Percentiles rank a stretch among this genome's conserved stretches.
Conservation (phyloP, 2,888 invertebrate species). For the Dasysyrphus tricinctus region DNA sequence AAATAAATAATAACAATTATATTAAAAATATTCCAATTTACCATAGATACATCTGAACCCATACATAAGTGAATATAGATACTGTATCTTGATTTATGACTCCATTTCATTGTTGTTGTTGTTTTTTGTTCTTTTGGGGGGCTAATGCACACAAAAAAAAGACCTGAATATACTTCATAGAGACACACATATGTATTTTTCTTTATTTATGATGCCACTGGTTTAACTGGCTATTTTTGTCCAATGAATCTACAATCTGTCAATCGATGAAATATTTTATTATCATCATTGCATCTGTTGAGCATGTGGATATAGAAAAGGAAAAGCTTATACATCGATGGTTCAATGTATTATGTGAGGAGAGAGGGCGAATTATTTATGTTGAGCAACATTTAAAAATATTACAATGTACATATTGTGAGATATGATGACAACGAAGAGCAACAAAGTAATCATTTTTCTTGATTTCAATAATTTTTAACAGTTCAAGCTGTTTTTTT, state of each 20-base stretch:
- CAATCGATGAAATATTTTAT: slow-evolving; percentile 53
- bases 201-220: slow-evolving; percentile 18
- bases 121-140: slow-evolving; percentile 13
- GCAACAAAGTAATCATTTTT: neutral
- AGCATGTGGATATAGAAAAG: slow-evolving; percentile 29
- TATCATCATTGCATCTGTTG: slow-evolving; percentile 59
- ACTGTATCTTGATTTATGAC: slow-evolving; percentile 27
- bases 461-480: neutral
- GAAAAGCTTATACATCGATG: neutral
- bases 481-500: too few species aligned
- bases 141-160: neutral
- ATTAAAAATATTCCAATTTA: neutral
- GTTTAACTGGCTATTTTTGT: slow-evolving; percentile 47
- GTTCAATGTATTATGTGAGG: neutral
- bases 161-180: slow-evolving; percentile 7
- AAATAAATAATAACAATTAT: slow-evolving; percentile 29
- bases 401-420: neutral
- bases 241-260: slow-evolving; percentile 42
- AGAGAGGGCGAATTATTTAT: neutral
- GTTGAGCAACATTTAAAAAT: neutral
- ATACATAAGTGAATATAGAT: slow-evolving; percentile 29
- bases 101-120: slow-evolving; percentile 12
- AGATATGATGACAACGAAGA: neutral
- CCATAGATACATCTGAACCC: neutral
- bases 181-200: neutral